Base-by-base conservation (phyloP, 1,140 invertebrate species). In the Epicauta chinensis region DNA sequence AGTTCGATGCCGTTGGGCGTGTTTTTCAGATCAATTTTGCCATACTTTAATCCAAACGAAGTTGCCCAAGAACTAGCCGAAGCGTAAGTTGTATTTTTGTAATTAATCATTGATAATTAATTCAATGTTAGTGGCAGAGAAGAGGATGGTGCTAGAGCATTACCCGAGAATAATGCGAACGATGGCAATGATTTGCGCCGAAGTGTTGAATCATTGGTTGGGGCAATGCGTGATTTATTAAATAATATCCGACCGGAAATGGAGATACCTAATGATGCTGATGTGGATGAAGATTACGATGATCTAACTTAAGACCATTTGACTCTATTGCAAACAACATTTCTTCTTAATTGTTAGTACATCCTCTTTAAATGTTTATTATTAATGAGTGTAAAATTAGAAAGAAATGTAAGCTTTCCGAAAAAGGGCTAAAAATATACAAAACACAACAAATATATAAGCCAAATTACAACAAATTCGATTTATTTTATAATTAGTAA, bases 171-270 rank as follows among this genome's bases (percentile, higher is more conserved):
- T 32, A 45, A 56, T 11, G 53, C 43, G 29, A 59, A 55, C 43
- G 60, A 61, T 7, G 65, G 54, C 34, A 60, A 50, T 31, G 81
- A 81, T 56, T 69, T 85, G n/a, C 71, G 75, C 41, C 73, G 78
- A 29, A 82, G 82, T 48, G 75, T 86, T 1, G 81, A 74, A 1
- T 75, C 76, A 1, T 70, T 87, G 17, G 73, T 88, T 50, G 83
- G 84, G 62, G 83, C 84, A 2, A 86, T 89, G 81, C 67, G 84
- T 13, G 82, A 87, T 61, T 71, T 88, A 31, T 65, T 89, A 7
- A 77, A 78, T 48, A 84, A 84, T 63, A 80, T 86, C 36, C 74
- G 79, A 31, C 59, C 63, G 2, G 66, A 79, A 56, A 67, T 50
- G 53, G 69, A 74, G 17, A 67, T 71, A 46, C 66, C 73, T 10